Evolutionary conservation across 64 coral and sea anemone genomes (phyloP).

Genomic region (Actinia equina): DNA sequence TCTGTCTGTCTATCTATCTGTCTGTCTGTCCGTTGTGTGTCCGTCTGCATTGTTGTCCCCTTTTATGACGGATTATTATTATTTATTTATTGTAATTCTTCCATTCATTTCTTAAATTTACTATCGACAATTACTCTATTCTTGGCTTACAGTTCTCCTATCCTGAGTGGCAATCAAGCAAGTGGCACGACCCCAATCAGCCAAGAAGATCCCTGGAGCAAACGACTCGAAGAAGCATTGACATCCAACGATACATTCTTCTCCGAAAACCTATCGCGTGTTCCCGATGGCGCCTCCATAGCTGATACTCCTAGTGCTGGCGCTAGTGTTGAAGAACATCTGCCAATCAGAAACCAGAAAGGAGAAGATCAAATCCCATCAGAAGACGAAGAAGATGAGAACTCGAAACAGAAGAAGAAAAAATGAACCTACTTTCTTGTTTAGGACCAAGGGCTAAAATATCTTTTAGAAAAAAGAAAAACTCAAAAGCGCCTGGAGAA

Average conservation of each 20-base stretch:
- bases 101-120: too few relatives aligned
- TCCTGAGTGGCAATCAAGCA: background rate
- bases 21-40: background rate
- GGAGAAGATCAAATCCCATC: background rate
- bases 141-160: background rate
- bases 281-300: constrained; percentile 38
- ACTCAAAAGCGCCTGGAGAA: background rate
- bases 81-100: too few relatives aligned
- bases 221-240: background rate
- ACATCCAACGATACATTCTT: background rate
- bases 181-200: background rate
- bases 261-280: constrained; percentile 28
- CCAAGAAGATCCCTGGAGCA: constrained; percentile 14
- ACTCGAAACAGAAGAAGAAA: background rate
- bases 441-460: constrained; percentile 9
- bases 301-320: background rate
- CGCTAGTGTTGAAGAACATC: background rate
- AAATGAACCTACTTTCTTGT: constrained; percentile 7
- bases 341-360: background rate
- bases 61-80: too few relatives aligned
- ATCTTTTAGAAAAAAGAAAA: constrained; percentile 11
- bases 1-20: background rate
- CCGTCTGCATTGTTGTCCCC: too few relatives aligned
- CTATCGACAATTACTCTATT: background rate
- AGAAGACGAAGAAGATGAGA: background rate